Evolutionary conservation across 2,113 vertebrate species (phyloP), one percentile per base, ranked within the genome.

Genomic region (Oryzias javanicus): DNA sequence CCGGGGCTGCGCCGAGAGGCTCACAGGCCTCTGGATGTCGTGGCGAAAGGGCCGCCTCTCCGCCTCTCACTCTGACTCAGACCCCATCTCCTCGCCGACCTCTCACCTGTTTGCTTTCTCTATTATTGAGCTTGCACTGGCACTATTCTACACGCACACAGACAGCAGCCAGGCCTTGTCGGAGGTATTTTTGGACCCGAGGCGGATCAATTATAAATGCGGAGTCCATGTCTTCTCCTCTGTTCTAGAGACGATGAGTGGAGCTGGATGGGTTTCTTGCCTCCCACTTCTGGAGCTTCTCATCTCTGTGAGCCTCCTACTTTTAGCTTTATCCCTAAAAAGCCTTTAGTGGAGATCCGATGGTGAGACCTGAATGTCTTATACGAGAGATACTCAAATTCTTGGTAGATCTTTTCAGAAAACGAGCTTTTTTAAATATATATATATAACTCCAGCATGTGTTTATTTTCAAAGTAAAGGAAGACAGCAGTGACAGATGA

Each of bases 181-280:
- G 20, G 64, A 35, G 73, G 71, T 78, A 83, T 84, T 84, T 83
- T 64, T 82, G 85, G 78, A 74, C 66, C 60, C 54, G 73, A 79
- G 61, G 74, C 50, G 14, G 68, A 83, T 87, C 80, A 81, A 85
- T 87, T 83, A 86, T 89, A 60, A 77, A 87, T 86, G 78, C 64
- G 53, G 47, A 55, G 72, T 70, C 75, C 54, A 1, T 78, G 74
- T 81, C 71, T 76, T 54, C 48, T 61, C 56, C 55, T 73, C 70
- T 62, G 72, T 72, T 51, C 74, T 27, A 0, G 69, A 64, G 64
- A 42, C 60, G 45, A 53, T 59, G 72, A 77, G 59, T 63, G 18
- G 55, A 69, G 67, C 29, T 14, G 19, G 52, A 73, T 67, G 56
- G 22, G 42, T 72, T 46, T 51, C 64, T 62, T 40, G 16, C 19